Base-by-base conservation (phyloP, 2,888 invertebrate species). In the Temnothorax rugatulus region DNA sequence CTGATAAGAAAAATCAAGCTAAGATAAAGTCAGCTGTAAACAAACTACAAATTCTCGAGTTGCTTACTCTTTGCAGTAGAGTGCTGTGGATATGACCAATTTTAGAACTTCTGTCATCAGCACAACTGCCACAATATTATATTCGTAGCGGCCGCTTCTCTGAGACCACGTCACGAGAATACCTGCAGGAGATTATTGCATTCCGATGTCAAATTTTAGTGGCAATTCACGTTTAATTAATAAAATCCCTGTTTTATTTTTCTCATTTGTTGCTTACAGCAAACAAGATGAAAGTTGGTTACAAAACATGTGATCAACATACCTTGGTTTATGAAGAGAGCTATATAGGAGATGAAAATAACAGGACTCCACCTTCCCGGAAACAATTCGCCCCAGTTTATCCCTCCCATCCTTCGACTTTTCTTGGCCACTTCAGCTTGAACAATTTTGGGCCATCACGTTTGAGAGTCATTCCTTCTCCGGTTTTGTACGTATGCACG, bases 281-380 rank as follows among this genome's bases (percentile, higher is more conserved):
- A 63, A 73, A 1, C 57, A 34, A 8, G 29, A 63, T 13, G 52
- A 13, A 83, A 59, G 61, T 25, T 63, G 25, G 1, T 44, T 52
- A 52, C 11, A n/a, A 76, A 87, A 82, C 74, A 47, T 25, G 52
- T 34, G 71, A 25, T 25, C 34, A 54, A 92, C 95, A 95, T 96
- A 98, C 99, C 99, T 97, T 99, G 99, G 94, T 97, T 98, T 76
- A 99, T 97, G 95, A 99, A 99, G 79, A 99, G 96, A 88, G 97
- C 96, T 95, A 99, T 98, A 93, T 99, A 99, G 41, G 97, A 95
- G 68, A 97, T 95, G 94, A 99, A 99, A 92, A 98, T 97, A 71
- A 97, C 94, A 92, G 97, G 96, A 93, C 98, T 98, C 93, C 97
- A 96, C 95, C 96, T 97, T 85, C 97, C 97, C 18, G 99, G 98